Percentiles rank a stretch among this genome's conserved stretches.
These are phyloP conservation scores for Alcedo quadribrachys DNA, from an alignment of 2,797 vertebrate genomes.

Conservation along the genomic window DNA sequence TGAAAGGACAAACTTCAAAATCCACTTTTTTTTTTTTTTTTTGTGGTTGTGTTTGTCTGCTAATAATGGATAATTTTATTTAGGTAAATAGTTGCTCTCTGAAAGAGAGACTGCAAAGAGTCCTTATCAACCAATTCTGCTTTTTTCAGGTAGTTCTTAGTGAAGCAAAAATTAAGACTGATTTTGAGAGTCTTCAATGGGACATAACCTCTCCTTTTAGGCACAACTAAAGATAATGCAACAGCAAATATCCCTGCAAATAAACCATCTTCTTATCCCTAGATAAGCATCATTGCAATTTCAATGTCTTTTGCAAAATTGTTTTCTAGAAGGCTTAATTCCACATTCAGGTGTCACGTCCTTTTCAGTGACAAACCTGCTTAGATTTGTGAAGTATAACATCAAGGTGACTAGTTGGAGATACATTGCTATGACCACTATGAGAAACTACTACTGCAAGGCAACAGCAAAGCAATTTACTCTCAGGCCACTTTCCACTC, in stretches of 20 bases:
- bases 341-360: not conserved
- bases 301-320: not conserved
- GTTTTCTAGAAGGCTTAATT: not conserved
- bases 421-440: not conserved
- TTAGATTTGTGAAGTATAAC: not conserved
- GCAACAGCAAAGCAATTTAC: not conserved
- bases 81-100: not conserved
- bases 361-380: not conserved
- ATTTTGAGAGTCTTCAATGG: not conserved
- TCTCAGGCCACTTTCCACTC: not conserved
- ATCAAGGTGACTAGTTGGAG: not conserved
- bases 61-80: not conserved
- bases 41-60: not conserved
- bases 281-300: not conserved
- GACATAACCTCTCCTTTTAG: not conserved
- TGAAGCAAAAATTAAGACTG: not conserved
- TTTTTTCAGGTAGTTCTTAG: not conserved
- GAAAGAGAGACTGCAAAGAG: not conserved
- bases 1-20: not conserved
- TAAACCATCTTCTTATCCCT: not conserved
- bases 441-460: not conserved
- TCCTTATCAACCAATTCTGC: not conserved
- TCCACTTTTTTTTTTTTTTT: not conserved
- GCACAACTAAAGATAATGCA: not conserved
- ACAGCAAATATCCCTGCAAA: not conserved